Evolutionary conservation across 2,888 invertebrate species (phyloP).

Genomic region (Strigamia crassipes): DNA sequence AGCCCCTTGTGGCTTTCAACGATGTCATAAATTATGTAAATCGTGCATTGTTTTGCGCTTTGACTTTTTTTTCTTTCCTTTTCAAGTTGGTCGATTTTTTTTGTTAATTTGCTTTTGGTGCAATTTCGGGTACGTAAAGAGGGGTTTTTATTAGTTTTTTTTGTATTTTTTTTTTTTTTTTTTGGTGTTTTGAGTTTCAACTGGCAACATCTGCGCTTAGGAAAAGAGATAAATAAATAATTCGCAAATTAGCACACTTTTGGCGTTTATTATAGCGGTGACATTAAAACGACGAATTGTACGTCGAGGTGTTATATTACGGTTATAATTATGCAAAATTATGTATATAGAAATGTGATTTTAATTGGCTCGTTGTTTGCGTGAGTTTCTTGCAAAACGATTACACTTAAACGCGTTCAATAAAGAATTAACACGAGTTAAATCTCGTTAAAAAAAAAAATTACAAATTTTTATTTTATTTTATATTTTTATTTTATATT

Average conservation of each 20-base stretch:
- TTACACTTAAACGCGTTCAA: no score
- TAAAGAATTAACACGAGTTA: no score
- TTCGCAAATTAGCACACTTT: not conserved
- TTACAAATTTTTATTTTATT: no score
- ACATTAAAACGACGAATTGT: not conserved
- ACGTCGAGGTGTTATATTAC: not conserved
- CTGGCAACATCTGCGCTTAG: not conserved
- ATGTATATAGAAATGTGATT: not conserved
- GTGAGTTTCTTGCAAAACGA: not conserved
- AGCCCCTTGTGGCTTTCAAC: not conserved
- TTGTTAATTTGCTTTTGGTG: not conserved
- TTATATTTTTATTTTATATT: no score
- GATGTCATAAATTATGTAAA: not conserved
- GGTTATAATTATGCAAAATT: not conserved
- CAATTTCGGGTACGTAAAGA: not conserved
- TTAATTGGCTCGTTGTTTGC: not conserved
- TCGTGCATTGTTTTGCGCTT: not conserved
- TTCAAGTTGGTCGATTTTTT: not conserved
- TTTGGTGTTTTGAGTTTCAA: not conserved
- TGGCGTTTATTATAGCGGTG: not conserved
- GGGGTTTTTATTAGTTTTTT: not conserved
- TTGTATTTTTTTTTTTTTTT: not conserved
- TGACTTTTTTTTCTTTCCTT: not conserved
- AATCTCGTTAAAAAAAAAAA: no score
- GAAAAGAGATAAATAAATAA: not conserved